Evolutionary conservation across 2,888 invertebrate genomes (phyloP), one percentile per base, ranked within the genome.

Genomic region (Andrena trimmerana): DNA sequence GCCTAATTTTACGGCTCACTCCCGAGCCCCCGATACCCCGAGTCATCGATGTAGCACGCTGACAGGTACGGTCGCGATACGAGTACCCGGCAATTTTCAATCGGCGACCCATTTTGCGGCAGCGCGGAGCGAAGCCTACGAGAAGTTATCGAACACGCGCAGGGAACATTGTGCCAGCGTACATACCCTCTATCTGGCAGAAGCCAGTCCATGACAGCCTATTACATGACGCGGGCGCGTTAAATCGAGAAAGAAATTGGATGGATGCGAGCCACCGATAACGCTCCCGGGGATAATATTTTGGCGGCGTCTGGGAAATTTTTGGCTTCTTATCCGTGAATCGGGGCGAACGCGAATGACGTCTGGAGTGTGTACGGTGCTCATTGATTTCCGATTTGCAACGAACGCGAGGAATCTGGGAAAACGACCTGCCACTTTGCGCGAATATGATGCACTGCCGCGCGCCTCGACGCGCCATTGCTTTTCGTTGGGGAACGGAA

Each of bases 171-270:
- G 81, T 69, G 73, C 31, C 59, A 42, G 33, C 74, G 54, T 66
- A 48, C 57, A 65, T 59, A 67, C 57, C 20, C 68, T 75, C 79
- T 86, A 87, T 87, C 86, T 83, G 60, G 71, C 66, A 31, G 76
- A 73, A 71, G 67, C 74, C 85, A 87, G 73, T 67, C 59, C 76
- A 52, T 66, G 60, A 71, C 66, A 68, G 33, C 68, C 63, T 71
- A 31, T 77, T 68, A 76, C 78, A 78, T 36, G 79, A 78, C 65
- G 78, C 36, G 73, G n/a, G 33, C 72, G 69, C 68, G 81, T 83
- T 88, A 83, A 88, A 86, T 88, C 78, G 86, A 76, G 80, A 83
- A 86, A 83, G 77, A 85, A 88, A 88, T 88, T 80, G 79, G 63
- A 71, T 52, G 79, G 69, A 78, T 82, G 82, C 74, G 62, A 70